A percentile compares a stretch with the other conserved stretches of the same genome.
Conservation (phyloP, 2,113 vertebrate genomes). For the Candoia aspera region DNA sequence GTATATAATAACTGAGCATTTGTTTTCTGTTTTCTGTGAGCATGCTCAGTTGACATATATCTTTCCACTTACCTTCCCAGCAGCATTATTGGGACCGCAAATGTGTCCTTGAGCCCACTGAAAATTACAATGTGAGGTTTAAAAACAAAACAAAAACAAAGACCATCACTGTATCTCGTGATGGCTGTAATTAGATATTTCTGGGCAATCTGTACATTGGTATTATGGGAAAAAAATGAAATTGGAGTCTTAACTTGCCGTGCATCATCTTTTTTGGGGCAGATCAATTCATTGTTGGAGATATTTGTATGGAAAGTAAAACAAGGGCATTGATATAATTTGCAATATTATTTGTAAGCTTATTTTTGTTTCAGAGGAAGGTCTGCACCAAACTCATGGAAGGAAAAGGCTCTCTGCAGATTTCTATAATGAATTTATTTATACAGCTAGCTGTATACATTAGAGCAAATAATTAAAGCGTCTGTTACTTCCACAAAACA, state of each 20-base stretch:
- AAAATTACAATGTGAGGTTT: conserved; percentile 22
- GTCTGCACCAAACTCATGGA: background rate
- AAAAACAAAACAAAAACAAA: conserved; percentile 39
- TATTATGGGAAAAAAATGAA: conserved; percentile 27
- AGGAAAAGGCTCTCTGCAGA: background rate
- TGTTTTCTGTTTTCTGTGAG: conserved; percentile 53
- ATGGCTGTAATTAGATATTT: conserved; percentile 31
- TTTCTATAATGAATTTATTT: background rate
- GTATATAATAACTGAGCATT: conserved; percentile 29
- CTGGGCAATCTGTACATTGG: conserved; percentile 30
- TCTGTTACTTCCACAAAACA: background rate
- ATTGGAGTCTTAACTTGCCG: background rate
- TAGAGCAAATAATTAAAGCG: background rate
- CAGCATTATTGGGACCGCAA: conserved; percentile 12
- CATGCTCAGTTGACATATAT: conserved; percentile 29
- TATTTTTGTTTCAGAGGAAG: background rate
- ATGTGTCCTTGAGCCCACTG: conserved; percentile 13
- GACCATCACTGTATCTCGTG: conserved; percentile 33
- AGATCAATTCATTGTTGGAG: conserved; percentile 24
- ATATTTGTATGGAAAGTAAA: conserved; percentile 6
- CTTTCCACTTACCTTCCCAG: conserved; percentile 34
- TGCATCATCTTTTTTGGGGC: background rate
- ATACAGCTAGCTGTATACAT: background rate
- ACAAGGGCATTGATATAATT: background rate
- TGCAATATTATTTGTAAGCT: background rate